These are phyloP conservation scores for fruit fly (Drosophila melanogaster) DNA, from an alignment of 1,140 invertebrate species.

Conservation along the genomic window Release_6_plus_ISO1_MT NT_037436.4:139001-139500, in stretches of 20 bases:
- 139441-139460: conserved; percentile 17
- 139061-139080: conserved; percentile 22
- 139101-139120: neutral
- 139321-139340: neutral
- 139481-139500: conserved; percentile 65
- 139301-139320: conserved; percentile 7
- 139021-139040: conserved; percentile 56
- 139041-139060: conserved; percentile 34
- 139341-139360: too few species aligned
- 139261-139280: conserved; percentile 3
- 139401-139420: conserved; percentile 40
- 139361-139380: too few species aligned
- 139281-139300: neutral
- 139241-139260: conserved; percentile 8
- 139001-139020: conserved; percentile 52
- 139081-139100: conserved; percentile 8
- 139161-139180: too few species aligned
- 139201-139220: too few species aligned
- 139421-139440: conserved; percentile 58
- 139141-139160: too few species aligned
- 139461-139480: conserved; percentile 31
- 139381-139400: too few species aligned
- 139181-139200: too few species aligned
- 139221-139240: neutral
- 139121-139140: neutral